phyloP scores from a whole-genome alignment of 2,797 vertebrate genomes.

The Molossus alvarezi region DNA sequence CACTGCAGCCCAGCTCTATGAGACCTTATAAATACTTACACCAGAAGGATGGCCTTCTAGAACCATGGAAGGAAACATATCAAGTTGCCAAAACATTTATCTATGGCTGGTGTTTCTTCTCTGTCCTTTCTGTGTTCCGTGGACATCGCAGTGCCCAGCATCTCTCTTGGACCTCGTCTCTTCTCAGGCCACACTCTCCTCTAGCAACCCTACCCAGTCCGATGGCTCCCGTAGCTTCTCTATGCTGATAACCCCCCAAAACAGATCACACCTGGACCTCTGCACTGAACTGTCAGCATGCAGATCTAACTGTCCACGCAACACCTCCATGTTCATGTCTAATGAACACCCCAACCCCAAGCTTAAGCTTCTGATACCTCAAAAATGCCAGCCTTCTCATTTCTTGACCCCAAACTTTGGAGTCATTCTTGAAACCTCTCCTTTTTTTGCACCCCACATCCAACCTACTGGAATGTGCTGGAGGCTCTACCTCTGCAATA shows the following conservation, averaged over 20 bases:
- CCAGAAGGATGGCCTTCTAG: not conserved
- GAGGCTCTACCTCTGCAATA: too few relatives aligned
- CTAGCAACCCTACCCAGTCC: too few relatives aligned
- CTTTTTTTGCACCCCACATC: not conserved
- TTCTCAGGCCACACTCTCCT: not conserved
- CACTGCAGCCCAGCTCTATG: not conserved
- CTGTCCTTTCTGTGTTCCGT: not conserved
- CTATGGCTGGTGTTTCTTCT: not conserved
- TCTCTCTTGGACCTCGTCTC: too few relatives aligned
- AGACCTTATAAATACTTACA: not conserved
- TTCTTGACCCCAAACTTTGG: not conserved
- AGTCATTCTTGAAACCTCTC: not conserved
- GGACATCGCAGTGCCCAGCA: fast-evolving
- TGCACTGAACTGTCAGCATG: fast-evolving
- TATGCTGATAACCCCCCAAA: too few relatives aligned
- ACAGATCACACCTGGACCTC: too few relatives aligned
- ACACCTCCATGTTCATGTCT: fast-evolving
- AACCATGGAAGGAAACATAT: fast-evolving
- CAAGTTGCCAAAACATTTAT: not conserved
- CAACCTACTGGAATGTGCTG: fast-evolving
- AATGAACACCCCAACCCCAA: not conserved
- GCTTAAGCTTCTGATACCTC: fast-evolving
- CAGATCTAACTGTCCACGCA: not conserved
- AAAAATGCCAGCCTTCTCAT: not conserved
- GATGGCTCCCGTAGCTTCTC: not conserved